Evolutionary conservation across 2,797 vertebrate species (phyloP).

Genomic region (Buphagus erythrorhynchus): DNA sequence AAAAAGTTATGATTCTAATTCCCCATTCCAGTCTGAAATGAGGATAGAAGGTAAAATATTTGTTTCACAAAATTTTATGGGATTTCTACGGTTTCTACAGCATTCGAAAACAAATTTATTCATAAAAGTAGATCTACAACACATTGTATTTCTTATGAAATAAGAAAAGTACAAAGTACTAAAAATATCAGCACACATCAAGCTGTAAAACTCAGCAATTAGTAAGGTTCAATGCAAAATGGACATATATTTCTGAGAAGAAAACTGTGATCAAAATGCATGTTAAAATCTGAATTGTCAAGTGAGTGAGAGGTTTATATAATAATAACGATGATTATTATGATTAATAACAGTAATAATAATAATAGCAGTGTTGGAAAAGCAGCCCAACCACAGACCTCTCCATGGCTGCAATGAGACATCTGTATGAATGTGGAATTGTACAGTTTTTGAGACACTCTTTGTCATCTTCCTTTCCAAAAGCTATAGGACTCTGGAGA

Average conservation of each 20-base stretch:
- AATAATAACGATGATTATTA: neutral
- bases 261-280: neutral
- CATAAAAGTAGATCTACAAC: neutral
- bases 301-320: neutral
- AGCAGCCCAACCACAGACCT: neutral
- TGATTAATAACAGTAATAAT: neutral
- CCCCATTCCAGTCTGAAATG: neutral
- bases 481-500: constrained; percentile 11
- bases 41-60: neutral
- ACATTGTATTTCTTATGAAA: neutral
- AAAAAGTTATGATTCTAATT: neutral
- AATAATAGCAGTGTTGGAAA: neutral
- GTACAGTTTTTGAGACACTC: neutral
- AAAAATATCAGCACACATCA: neutral
- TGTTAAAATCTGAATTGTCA: neutral
- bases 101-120: neutral
- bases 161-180: neutral
- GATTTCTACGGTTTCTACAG: neutral
- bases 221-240: neutral
- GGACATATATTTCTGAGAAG: neutral
- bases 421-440: neutral
- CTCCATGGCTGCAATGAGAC: neutral
- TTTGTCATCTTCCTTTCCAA: neutral
- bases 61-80: neutral
- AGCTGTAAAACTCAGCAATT: neutral